Evolutionary conservation across 1,140 invertebrate species (phyloP).

Genomic region (Drosophila truncata): DNA sequence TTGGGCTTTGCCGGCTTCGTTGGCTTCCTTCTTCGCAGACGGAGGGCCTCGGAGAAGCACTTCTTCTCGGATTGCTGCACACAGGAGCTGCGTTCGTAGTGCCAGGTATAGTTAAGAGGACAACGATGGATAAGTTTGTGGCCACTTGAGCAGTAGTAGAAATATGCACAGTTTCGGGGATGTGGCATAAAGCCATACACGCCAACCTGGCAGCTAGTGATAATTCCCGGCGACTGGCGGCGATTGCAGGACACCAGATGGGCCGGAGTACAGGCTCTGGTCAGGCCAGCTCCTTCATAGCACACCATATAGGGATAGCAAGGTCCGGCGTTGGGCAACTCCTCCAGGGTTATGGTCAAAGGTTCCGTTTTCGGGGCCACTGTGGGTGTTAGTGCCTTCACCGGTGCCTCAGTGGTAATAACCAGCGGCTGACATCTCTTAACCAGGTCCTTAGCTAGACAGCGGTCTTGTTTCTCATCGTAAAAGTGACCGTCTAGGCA

Average conservation of each 20-base stretch:
- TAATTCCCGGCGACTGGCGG: background rate
- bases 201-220: constrained; percentile 41
- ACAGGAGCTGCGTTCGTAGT: constrained; percentile 55
- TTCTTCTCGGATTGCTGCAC: constrained; percentile 39
- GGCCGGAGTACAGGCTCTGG: constrained; percentile 49
- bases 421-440: constrained; percentile 1
- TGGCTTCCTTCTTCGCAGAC: background rate
- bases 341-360: constrained; percentile 27
- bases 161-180: constrained; percentile 56
- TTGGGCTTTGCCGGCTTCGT: background rate
- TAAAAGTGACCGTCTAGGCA: constrained; percentile 36
- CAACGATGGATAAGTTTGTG: constrained; percentile 55
- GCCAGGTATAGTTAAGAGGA: constrained; percentile 52
- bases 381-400: background rate
- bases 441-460: constrained; percentile 27
- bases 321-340: constrained; percentile 31
- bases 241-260: constrained; percentile 45
- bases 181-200: constrained; percentile 64
- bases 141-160: constrained; percentile 67
- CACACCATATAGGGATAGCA: constrained; percentile 53
- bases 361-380: constrained; percentile 9
- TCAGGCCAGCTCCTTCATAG: constrained; percentile 53
- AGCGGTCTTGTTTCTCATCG: constrained; percentile 40
- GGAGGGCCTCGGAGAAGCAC: constrained; percentile 21
- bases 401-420: background rate